Evolutionary conservation across 2,113 vertebrate species (phyloP).

Genomic region (Aleadryas rufinucha): DNA sequence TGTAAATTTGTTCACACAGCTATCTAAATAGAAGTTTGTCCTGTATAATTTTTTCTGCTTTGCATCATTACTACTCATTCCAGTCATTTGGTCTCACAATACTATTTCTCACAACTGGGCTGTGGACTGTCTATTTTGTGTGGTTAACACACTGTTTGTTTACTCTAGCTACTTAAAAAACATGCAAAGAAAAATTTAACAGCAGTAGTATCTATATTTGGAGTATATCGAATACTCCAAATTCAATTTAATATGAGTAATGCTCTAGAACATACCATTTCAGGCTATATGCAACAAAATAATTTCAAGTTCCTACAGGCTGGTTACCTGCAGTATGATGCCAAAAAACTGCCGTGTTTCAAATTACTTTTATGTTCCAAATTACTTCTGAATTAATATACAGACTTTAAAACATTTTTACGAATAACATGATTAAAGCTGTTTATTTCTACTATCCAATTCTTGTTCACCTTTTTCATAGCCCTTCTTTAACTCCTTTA

Average conservation of each 20-base stretch:
- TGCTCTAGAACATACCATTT: background rate
- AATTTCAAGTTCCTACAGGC: background rate
- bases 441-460: background rate
- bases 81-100: background rate
- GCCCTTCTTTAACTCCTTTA: background rate
- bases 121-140: background rate
- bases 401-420: background rate
- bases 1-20: background rate
- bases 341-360: background rate
- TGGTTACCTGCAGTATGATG: background rate
- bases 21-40: background rate
- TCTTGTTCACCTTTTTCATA: background rate
- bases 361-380: background rate
- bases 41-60: background rate
- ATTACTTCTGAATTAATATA: background rate
- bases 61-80: background rate
- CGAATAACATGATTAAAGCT: background rate
- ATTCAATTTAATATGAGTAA: background rate
- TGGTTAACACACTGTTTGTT: background rate
- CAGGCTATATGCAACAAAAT: background rate
- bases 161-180: background rate
- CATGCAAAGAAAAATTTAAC: background rate
- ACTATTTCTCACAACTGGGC: background rate
- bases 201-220: background rate
- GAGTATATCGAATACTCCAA: background rate